Conservation (phyloP, 2,113 vertebrate genomes). For the Columbina picui region DNA sequence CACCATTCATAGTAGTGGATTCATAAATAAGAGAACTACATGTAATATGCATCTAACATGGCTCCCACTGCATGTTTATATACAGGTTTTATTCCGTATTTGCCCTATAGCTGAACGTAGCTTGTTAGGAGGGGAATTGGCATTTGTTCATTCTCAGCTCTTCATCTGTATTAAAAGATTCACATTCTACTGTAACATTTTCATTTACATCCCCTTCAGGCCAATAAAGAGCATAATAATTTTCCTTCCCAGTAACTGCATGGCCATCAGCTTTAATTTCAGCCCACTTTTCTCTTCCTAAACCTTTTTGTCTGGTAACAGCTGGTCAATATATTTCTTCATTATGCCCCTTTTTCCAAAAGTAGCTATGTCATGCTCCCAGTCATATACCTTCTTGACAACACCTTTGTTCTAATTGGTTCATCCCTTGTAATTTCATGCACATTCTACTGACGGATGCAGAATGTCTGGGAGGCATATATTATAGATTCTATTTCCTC, state of each 20-base stretch:
- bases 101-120: background rate
- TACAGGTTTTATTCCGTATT: background rate
- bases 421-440: conserved; percentile 13
- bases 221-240: conserved; percentile 63
- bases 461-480: background rate
- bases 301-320: conserved; percentile 38
- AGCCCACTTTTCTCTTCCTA: conserved; percentile 13
- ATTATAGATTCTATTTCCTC: conserved; percentile 13
- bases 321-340: conserved; percentile 51
- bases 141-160: conserved; percentile 19
- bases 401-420: background rate
- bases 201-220: conserved; percentile 63
- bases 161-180: conserved; percentile 51
- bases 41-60: background rate
- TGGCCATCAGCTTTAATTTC: conserved; percentile 62
- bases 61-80: background rate
- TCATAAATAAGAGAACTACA: background rate
- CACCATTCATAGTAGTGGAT: background rate
- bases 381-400: background rate
- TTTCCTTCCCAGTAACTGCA: conserved; percentile 42
- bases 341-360: background rate
- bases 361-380: background rate
- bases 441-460: background rate
- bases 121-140: background rate
- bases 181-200: conserved; percentile 41